Evolutionary conservation across 2,888 invertebrate species (phyloP).

Genomic region (Sphinx pinastri): DNA sequence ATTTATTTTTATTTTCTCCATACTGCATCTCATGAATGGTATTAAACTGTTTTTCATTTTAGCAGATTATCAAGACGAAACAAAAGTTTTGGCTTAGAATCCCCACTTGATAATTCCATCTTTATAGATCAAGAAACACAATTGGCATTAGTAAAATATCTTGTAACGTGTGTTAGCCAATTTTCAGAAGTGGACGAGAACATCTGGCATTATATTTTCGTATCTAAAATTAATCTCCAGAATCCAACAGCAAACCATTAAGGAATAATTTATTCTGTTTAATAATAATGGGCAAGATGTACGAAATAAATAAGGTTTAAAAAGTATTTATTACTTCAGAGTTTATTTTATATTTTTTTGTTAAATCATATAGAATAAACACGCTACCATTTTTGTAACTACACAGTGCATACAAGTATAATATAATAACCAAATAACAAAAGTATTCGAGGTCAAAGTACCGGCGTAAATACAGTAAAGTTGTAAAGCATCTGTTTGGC

Average conservation of each 20-base stretch:
- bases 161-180: too few species aligned
- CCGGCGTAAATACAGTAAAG: conserved; percentile 24
- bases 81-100: too few species aligned
- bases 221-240: too few species aligned
- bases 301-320: neutral
- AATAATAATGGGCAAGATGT: neutral
- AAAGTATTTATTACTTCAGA: conserved; percentile 3
- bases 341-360: conserved; percentile 2
- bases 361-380: conserved; percentile 8
- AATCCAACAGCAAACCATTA: too few species aligned
- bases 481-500: conserved; percentile 20
- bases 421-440: conserved; percentile 26
- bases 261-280: too few species aligned
- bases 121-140: too few species aligned
- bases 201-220: too few species aligned
- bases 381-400: conserved; percentile 1
- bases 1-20: neutral
- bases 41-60: too few species aligned
- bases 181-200: too few species aligned
- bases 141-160: too few species aligned
- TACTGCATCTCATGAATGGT: neutral
- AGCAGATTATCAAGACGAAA: too few species aligned
- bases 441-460: neutral
- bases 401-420: conserved; percentile 44
- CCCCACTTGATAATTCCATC: too few species aligned